Evolutionary conservation across 2,797 vertebrate species (phyloP), one percentile per base, ranked within the genome.

Genomic region (Sebastes iracundus): DNA sequence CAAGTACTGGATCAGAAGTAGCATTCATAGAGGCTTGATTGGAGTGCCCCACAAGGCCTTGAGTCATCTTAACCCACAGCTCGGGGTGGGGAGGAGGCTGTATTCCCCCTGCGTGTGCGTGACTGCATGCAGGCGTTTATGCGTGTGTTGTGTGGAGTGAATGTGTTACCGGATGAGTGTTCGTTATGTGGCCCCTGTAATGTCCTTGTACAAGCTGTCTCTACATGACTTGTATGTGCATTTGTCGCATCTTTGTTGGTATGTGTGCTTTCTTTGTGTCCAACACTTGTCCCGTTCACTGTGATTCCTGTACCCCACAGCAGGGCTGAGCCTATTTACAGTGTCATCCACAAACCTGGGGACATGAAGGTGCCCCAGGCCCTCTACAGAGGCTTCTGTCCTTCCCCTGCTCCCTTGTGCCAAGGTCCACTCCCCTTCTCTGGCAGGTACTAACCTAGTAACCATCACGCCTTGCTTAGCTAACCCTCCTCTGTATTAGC

Each of bases 341-440:
- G 96, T 96, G 95, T 95, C 95, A 95, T 96, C 95, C 95, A 96
- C 96, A 96, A 96, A 95, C 93, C 94, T 91, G 94, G 94, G 95
- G 95, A 96, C 89, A 93, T 87, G 94, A 94, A 92, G 92, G 93
- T 84, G 87, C 95, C 94, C 94, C 95, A 94, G 94, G 93, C 94
- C 90, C 92, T 94, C 94, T 95, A 93, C 96, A 95, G 94, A 95
- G 94, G 94, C 92, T 93, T 93, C 93, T 94, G 93, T 93, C 93
- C 95, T 93, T 91, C 92, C 94, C 94, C 95, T 83, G 92, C 94
- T 93, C 93, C 95, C 86, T 90, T 95, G 94, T 95, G 93, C 94
- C 95, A 95, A 94, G 95, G 93, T 93, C 94, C 94, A 73, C 93
- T 92, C 93, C 95, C 95, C 89, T 95, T 94, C 95, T 95, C 94